Base-by-base conservation (phyloP, 2,888 invertebrate species). In the Adelognathus sp. region DNA sequence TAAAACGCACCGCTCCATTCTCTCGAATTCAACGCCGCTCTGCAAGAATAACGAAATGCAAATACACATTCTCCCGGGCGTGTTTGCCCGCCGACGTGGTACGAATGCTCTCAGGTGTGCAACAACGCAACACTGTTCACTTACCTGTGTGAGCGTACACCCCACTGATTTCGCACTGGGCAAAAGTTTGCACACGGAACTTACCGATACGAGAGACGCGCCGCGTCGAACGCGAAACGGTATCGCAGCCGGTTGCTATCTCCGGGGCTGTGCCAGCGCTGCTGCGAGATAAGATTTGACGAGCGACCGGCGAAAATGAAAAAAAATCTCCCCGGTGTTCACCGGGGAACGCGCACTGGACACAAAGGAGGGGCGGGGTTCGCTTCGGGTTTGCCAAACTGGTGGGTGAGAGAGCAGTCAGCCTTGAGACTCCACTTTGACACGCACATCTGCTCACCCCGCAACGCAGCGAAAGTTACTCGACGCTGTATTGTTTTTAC, bases 381-480 rank as follows among this genome's bases (percentile, higher is more conserved):
- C 60, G 50, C 27, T 60, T 70, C 36, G 18, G 50, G 50, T 60
- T 70, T 50, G 70, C 14, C 60, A 24, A 39, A 70, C 58, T 50
- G 46, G 69, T 18, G 36, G 36, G 60, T 60, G n/a, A n/a, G n/a
- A n/a, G n/a, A n/a, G 33, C 50, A 36, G 33, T 24, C 39, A 50
- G 36, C 70, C 70, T 70, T 70, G 50, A 14, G 21, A 14, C 1
- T 16, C 11, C 21, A 14, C 29, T 54, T 29, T 39, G 33, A 21
- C 27, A 52, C 67, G 46, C 21, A 11, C 67, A 18, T 67, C 39
- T 54, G 67, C n/a, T n/a, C n/a, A n/a, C n/a, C n/a, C 29, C 67
- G 27, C n/a, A 6, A n/a, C 24, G 21, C 36, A 6, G 52, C 67
- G 39, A 21, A n/a, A n/a, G n/a, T 11, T 24, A 29, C 27, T n/a